Evolutionary conservation across 2,797 vertebrate species (phyloP), one percentile per base, ranked within the genome.

Genomic region (Selene dorsalis): DNA sequence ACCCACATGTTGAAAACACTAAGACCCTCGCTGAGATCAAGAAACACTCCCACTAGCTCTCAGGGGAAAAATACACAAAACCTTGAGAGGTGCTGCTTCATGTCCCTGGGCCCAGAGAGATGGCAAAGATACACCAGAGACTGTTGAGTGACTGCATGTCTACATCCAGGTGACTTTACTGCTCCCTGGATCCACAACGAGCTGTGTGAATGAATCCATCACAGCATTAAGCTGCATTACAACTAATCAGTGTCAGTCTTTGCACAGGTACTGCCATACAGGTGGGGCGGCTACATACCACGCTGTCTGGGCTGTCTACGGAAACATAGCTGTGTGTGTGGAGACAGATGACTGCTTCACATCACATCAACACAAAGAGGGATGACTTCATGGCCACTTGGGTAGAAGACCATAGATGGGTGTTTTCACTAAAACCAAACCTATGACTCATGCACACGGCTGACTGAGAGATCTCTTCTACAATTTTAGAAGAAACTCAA

Each of bases 1-100:
- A 67, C 77, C 43, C 62, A 82, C 62, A 68, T 67, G 64, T 75
- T 68, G 59, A 84, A 83, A 87, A 84, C 79, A 71, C 53, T 72
- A 28, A 82, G 60, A 79, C 55, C 65, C 55, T 69, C 7, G 0
- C 10, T 76, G 48, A 84, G 64, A 73, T 71, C 62, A 77, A 57
- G 45, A 62, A 61, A 61, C 68, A 56, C 16, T 87, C 72, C 66
- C 41, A 52, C 45, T 7, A 0, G 58, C 45, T 77, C 20, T 78
- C 62, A 68, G 24, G 6, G 60, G 59, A 22, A 75, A 80, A 78
- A 60, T 50, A 73, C 43, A 82, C 64, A 62, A 70, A 86, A 32
- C 58, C 73, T 38, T 41, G 30, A 57, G 68, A 70, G 74, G 68
- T 26, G 56, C 48, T 24, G 50, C n/a, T 35, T 2, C 24, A 24